These are phyloP conservation scores for Microplitis manilae DNA, from an alignment of 2,888 invertebrate species.

Conservation along the genomic window DNA sequence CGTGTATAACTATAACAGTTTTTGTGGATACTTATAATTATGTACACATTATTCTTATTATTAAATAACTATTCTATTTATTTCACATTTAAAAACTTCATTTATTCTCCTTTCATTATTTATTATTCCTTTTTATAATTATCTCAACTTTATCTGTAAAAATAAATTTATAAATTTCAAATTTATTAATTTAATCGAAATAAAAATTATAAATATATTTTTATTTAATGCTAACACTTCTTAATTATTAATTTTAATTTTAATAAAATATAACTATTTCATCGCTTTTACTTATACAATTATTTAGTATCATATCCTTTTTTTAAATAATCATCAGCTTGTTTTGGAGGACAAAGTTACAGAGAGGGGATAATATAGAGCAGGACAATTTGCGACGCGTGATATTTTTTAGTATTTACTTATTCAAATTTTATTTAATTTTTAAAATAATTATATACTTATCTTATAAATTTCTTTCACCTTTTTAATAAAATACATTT, in stretches of 20 bases:
- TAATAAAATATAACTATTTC: no score
- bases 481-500: no score
- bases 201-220: not conserved
- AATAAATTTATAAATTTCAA: not conserved
- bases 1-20: not conserved
- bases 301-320: not conserved
- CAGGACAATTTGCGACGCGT: not conserved
- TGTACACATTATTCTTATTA: not conserved
- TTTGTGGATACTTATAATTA: not conserved
- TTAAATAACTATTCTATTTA: conserved; percentile 5
- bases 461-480: no score
- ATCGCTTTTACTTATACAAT: no score
- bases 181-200: not conserved
- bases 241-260: not conserved
- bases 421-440: no score
- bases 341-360: not conserved
- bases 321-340: not conserved
- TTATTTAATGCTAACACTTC: not conserved
- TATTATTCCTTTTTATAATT: not conserved
- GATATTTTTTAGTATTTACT: not conserved
- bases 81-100: not conserved
- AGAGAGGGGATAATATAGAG: not conserved
- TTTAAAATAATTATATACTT: no score
- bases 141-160: not conserved
- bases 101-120: not conserved